Conservation (phyloP, 2,888 invertebrate genomes). For the Tetragnatha montana region DNA sequence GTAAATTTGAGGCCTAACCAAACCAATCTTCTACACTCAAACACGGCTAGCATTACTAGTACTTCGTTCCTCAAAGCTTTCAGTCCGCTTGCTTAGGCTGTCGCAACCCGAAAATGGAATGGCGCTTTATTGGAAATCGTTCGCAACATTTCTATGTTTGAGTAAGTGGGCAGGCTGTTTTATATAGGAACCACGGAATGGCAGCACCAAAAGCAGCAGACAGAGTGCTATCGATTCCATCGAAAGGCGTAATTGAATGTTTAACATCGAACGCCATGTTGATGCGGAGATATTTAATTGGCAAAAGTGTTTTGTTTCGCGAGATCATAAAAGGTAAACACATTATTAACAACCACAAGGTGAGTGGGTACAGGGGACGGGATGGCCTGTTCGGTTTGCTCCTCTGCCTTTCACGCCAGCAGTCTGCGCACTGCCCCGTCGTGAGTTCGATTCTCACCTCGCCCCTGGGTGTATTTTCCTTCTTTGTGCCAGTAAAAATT, state of each 20-base stretch:
- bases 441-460: too few species aligned
- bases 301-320: not conserved
- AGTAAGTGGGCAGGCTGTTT: constrained; percentile 40
- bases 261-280: not conserved
- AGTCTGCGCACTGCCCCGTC: too few species aligned
- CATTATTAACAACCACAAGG: not conserved
- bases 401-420: too few species aligned
- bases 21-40: too few species aligned
- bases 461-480: too few species aligned
- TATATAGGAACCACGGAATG: not conserved
- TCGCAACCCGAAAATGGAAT: constrained; percentile 4
- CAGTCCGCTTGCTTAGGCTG: not conserved
- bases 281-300: not conserved
- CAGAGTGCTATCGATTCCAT: constrained; percentile 28
- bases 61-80: not conserved
- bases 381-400: too few species aligned
- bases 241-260: not conserved
- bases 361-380: not conserved
- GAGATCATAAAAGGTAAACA: not conserved
- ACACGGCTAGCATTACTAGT: too few species aligned
- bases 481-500: too few species aligned
- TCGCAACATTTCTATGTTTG: constrained; percentile 37
- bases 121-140: constrained; percentile 55
- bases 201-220: constrained; percentile 8
- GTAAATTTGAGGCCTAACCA: too few species aligned